Base-by-base conservation (phyloP, 2,113 vertebrate species). In the Laticauda colubrina region DNA sequence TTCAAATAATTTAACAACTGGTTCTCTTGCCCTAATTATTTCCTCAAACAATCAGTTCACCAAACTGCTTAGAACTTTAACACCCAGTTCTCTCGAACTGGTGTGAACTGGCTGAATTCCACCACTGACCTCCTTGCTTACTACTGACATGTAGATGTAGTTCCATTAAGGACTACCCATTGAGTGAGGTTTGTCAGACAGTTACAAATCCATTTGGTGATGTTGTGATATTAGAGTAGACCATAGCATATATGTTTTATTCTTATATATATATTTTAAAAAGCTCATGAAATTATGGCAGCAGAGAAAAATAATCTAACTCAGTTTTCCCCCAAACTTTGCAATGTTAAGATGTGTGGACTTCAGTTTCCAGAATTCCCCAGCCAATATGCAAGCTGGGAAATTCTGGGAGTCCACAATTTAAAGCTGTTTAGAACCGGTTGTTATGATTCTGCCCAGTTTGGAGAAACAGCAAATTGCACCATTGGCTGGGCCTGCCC, bases 251-350 rank as follows among this genome's bases (percentile, higher is more conserved):
- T 18, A 55, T 55, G 14, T 55, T 55, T 55, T 18, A 55, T 55
- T 55, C 14, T 1, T 55, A 55, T 4, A 53, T 53, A 53, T 53
- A 53, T 53, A 53, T 51, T 51, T 53, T 53, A 2, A 53, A 53
- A 53, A 53, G 51, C 2, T 53, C 51, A 53, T 53, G 51, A 53
- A 53, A 53, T 18, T 14, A 55, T 18, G 57, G 8, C 54, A 91
- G 81, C 39, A 95, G 91, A 96, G 56, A 39, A 93, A 59, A 95
- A 91, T 95, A 93, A 89, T 91, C 85, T 69, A 86, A 64, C 61
- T 64, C 26, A 14, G 26, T 64, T n/a, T 12, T 2, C 1, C 57
- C 57, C 1, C 61, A 64, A 64, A 64, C 11, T n/a, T 64, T 11
- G 2, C 51, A 53, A 53, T 53, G 26, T 64, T 64, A 64, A 29